Conservation (phyloP, 1,140 invertebrate genomes). For the Brachionus sp. region DNA sequence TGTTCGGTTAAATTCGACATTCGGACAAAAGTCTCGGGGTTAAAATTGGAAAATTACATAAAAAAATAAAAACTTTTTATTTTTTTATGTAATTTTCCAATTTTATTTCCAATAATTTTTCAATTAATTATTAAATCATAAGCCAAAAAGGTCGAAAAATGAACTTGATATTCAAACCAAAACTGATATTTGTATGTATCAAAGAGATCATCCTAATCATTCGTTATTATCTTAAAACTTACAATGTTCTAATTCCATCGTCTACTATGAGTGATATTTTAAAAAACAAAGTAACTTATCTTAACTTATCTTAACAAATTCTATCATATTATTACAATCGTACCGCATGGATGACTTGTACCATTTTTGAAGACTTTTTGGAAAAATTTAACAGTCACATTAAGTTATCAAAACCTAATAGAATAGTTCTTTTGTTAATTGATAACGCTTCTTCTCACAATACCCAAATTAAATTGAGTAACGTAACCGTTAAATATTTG, state of each 20-base stretch:
- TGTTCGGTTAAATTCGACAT: too few species aligned
- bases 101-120: too few species aligned
- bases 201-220: background rate
- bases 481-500: constrained; percentile 58
- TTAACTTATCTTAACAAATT: constrained; percentile 33
- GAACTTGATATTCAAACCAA: background rate
- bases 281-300: background rate
- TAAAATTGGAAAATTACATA: too few species aligned
- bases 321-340: constrained; percentile 43
- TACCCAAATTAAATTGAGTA: constrained; percentile 49
- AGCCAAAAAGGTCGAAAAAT: background rate
- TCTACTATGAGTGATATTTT: background rate
- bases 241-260: background rate
- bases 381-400: constrained; percentile 21
- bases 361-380: constrained; percentile 46
- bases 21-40: too few species aligned
- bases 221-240: background rate
- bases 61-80: too few species aligned
- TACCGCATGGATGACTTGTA: constrained; percentile 48
- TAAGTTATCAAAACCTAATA: constrained; percentile 37
- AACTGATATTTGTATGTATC: background rate
- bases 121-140: background rate
- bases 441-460: constrained; percentile 61
- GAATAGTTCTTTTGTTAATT: constrained; percentile 59
- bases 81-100: too few species aligned